Percentiles rank a stretch among this genome's conserved stretches.
Conservation (phyloP, 2,113 vertebrate species). For the Archilochus colubris region DNA sequence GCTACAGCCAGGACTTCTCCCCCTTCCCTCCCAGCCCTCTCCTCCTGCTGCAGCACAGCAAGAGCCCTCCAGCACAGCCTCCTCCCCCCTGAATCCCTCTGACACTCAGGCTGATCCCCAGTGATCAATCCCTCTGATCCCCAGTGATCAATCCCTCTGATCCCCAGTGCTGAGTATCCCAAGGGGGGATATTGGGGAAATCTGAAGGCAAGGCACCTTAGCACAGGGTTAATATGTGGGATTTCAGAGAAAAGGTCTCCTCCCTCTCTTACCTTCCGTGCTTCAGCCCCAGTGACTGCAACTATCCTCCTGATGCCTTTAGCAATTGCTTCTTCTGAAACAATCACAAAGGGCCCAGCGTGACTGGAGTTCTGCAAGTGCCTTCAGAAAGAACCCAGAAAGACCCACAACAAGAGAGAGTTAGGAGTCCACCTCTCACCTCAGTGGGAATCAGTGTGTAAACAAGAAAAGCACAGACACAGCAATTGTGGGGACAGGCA, state of each 20-base stretch:
- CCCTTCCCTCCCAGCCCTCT: background rate
- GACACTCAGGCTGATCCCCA: no score
- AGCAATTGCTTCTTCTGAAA: slow-evolving; percentile 97
- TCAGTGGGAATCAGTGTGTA: background rate
- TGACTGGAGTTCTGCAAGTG: slow-evolving; percentile 93
- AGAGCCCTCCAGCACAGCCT: background rate
- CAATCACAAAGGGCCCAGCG: slow-evolving; percentile 88
- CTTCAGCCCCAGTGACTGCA: slow-evolving; percentile 91
- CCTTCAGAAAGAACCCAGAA: slow-evolving; percentile 73
- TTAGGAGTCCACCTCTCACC: background rate
- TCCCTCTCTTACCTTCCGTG: slow-evolving; percentile 86
- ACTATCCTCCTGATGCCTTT: slow-evolving; percentile 98
- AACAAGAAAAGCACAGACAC: background rate
- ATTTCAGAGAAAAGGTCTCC: background rate
- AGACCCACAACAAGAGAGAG: background rate
- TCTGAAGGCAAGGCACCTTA: background rate
- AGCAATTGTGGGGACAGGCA: background rate
- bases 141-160: background rate
- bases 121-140: background rate
- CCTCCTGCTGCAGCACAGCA: background rate
- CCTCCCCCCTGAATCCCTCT: background rate
- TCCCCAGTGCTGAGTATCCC: background rate
- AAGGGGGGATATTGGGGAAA: background rate
- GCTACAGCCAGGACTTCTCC: background rate
- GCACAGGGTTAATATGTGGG: background rate